phyloP scores from a whole-genome alignment of 2,113 vertebrate species.

The Phoxinus phoxinus region DNA sequence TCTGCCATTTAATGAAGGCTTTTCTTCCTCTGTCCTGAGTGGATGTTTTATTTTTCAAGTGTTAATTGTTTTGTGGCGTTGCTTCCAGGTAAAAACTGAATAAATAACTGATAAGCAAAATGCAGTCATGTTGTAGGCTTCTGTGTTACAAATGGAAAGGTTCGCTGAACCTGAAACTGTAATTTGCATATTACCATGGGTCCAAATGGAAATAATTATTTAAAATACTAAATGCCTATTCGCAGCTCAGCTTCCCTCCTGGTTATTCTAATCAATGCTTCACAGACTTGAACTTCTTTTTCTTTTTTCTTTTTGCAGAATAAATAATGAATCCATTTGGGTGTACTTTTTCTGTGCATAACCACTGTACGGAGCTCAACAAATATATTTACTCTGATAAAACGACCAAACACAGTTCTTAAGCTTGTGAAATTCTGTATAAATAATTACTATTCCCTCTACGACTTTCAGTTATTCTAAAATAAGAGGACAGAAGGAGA shows the following conservation, averaged over 20 bases:
- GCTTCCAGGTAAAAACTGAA: slow-evolving; percentile 41
- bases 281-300: slow-evolving; percentile 16
- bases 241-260: slow-evolving; percentile 16
- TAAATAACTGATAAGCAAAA: slow-evolving; percentile 49
- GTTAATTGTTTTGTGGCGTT: slow-evolving; percentile 31
- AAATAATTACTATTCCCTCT: background rate
- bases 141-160: slow-evolving; percentile 43
- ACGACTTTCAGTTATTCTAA: background rate
- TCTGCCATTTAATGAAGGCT: slow-evolving; percentile 37
- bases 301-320: slow-evolving; percentile 28
- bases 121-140: slow-evolving; percentile 10
- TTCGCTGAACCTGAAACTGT: slow-evolving; percentile 45
- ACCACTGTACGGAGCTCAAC: background rate
- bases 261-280: slow-evolving; percentile 46
- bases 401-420: background rate
- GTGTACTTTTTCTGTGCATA: background rate
- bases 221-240: slow-evolving; percentile 43
- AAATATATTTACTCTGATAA: slow-evolving; percentile 29
- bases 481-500: slow-evolving; percentile 11
- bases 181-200: slow-evolving; percentile 49
- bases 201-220: slow-evolving; percentile 45
- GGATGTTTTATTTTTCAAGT: slow-evolving; percentile 29
- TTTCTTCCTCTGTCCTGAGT: slow-evolving; percentile 35
- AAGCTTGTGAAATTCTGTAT: background rate
- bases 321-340: slow-evolving; percentile 26